Base-by-base conservation (phyloP, 2,797 vertebrate genomes). In the Tiaroga cobitis region DNA sequence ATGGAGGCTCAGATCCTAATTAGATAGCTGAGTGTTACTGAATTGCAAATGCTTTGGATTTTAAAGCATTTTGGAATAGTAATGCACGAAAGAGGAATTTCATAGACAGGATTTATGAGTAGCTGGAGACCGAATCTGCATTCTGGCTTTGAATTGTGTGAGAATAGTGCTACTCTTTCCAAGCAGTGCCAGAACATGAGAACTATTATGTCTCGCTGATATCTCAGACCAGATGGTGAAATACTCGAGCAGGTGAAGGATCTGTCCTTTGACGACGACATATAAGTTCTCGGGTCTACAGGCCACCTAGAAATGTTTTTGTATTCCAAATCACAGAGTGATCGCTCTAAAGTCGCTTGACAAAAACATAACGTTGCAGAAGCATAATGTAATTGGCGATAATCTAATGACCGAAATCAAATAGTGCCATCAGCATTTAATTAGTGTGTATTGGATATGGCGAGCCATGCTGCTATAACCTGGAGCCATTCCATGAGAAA, bases 381-480 rank as follows among this genome's bases (percentile, higher is more conserved):
- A 18, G 8, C 56, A 29, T 49, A 74, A 90, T 88, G 78, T 32
- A 84, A 83, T 87, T 86, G 75, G 24, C 26, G 83, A 90, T 85
- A 85, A 89, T 90, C 59, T 26, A 88, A 89, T 85, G 84, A 89
- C 61, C 5, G 68, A 87, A 68, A 89, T 90, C 91, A 89, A 93
- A 93, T 92, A 89, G 89, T 80, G 85, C 75, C 73, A 61, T 88
- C 84, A 74, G 80, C 89, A 90, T 92, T 91, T 90, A 90, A 93
- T 92, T 90, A 89, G 85, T 85, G 87, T 61, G 67, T 78, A 83
- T 73, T 85, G 41, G 41, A 86, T 91, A 87, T 84, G 46, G 65
- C 51, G 81, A 78, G 81, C 85, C 84, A 87, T 67, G 86, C 86
- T 83, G 82, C 26, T 74, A 80, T 61, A 81, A 85, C 49, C 76